These are phyloP conservation scores for Sebastes glaucus DNA, from an alignment of 2,797 vertebrate species.

Conservation along the genomic window DNA sequence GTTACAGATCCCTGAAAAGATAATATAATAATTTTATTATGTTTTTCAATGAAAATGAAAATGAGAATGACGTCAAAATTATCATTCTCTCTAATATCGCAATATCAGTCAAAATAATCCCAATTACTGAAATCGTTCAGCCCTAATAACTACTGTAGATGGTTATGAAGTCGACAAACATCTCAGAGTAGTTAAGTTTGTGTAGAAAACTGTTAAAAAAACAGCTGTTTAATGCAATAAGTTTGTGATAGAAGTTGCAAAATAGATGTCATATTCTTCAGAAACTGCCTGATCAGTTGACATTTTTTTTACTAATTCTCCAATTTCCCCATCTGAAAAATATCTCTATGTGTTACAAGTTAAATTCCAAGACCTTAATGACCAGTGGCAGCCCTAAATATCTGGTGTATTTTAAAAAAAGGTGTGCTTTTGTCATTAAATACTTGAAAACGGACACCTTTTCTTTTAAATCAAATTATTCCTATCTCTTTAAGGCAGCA, in stretches of 20 bases:
- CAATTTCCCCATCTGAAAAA: neutral
- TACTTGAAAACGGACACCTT: neutral
- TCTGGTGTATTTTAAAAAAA: neutral
- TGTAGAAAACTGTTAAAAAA: neutral
- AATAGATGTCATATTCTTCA: neutral
- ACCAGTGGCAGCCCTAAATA: neutral
- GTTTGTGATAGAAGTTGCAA: neutral
- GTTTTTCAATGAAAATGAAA: no score
- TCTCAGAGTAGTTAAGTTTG: neutral
- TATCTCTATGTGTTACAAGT: no score
- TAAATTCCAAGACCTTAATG: neutral
- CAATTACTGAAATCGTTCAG: no score
- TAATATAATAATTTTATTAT: no score
- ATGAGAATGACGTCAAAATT: no score
- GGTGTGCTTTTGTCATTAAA: neutral
- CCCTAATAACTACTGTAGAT: neutral
- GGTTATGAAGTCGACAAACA: neutral
- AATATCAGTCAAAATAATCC: no score
- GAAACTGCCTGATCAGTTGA: neutral
- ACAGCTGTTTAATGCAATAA: neutral
- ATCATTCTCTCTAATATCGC: no score
- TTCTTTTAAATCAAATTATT: neutral
- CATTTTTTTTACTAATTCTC: neutral
- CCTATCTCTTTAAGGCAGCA: neutral
- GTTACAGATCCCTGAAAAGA: no score